Evolutionary conservation across 2,888 invertebrate genomes (phyloP), one percentile per base, ranked within the genome.

Genomic region (Drosophila ustulata): DNA sequence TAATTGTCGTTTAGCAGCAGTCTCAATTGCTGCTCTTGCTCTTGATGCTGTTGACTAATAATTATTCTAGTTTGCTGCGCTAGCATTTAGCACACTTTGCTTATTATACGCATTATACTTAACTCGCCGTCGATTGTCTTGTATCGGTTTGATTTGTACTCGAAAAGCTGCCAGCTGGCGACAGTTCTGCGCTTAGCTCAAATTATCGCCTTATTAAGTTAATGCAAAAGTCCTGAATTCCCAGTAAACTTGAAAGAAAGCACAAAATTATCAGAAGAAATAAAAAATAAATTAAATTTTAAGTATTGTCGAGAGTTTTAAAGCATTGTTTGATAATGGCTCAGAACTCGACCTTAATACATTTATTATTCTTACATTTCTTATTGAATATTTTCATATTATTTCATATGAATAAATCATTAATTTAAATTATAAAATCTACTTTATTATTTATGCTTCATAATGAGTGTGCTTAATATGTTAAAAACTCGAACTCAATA

Each of bases 1-100:
- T 81, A 79, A 82, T 79, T 80, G 78, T 75, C 83, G 74, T 77
- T 79, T 83, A 82, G 71, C 75, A 78, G 66, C 63, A 56, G 50
- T 39, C 57, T 56, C 43, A 45, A 59, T 58, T 52, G 52, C 41
- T 46, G 52, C 41, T 66, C 55, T 55, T 32, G 45, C 26, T 66
- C 53, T 55, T 32, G 45, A 23, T 58, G 69, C 41, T 66, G 56
- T 67, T 55, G 64, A 13, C 55, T 39, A 71, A 74, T 71, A 80
- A 80, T 71, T 80, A 75, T 80, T 68, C 69, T 70, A 75, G 73
- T 69, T 71, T 71, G 72, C 34, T 41, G 18, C 26, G 25, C 41
- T 34, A 41, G 57, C 66, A 77, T 69, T 78, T 71, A 71, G 62
- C 69, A 66, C 61, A 58, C 67, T 68, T 41, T 47, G 45, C 28